Percentiles rank a stretch among this genome's conserved stretches.
phyloP scores from a whole-genome alignment of 2,113 vertebrate species.

The Philantomba maxwellii region DNA sequence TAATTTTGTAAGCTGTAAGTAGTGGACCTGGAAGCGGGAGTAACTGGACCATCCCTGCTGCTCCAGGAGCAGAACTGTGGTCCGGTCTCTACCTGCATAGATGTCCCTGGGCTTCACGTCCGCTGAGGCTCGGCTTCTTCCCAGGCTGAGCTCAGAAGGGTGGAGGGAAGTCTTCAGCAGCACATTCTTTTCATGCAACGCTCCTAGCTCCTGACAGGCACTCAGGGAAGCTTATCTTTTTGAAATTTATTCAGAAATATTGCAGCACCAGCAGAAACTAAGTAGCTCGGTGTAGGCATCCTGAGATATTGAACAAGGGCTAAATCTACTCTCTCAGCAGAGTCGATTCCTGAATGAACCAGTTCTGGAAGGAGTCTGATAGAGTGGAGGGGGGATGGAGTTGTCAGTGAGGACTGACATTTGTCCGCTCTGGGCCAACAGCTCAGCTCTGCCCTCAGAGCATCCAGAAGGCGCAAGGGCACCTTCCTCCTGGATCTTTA shows the following conservation, averaged over 20 bases:
- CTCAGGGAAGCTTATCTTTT: constrained; percentile 12
- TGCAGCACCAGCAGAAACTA: constrained; percentile 44
- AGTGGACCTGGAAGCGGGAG: not conserved
- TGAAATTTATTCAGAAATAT: constrained; percentile 46
- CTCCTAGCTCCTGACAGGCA: constrained; percentile 29
- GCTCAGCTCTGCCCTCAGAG: not conserved
- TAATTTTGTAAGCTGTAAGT: not conserved
- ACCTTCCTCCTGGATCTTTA: not conserved
- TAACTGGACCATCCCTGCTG: not conserved
- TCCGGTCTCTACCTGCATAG: not conserved
- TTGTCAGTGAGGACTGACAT: not conserved
- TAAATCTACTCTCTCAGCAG: constrained; percentile 15
- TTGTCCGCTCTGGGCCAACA: not conserved
- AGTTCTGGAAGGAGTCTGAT: not conserved
- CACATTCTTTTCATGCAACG: not conserved
- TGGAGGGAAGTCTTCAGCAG: not conserved
- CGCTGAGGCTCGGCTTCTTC: not conserved
- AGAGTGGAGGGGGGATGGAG: not conserved
- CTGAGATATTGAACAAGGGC: not conserved
- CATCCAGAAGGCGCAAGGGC: not conserved
- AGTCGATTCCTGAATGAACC: not conserved
- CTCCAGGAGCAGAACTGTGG: not conserved
- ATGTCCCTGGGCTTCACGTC: not conserved
- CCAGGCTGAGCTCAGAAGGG: not conserved
- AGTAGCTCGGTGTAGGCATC: constrained; percentile 10